Evolutionary conservation across 2,113 vertebrate genomes (phyloP).

Genomic region (Microcebus ravelobensis): DNA sequence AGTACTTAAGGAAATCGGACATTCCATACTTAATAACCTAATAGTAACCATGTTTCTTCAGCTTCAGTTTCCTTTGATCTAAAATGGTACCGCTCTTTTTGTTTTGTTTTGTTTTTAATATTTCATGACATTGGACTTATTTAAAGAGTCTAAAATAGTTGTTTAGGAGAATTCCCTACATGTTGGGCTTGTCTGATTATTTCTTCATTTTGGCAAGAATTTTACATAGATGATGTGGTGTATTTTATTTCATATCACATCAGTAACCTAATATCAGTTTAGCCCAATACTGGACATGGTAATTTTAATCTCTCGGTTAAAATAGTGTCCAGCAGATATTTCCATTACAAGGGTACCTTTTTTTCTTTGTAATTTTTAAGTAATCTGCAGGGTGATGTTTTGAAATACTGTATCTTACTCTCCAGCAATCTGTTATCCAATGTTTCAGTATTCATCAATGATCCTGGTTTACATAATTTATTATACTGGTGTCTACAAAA

Average conservation of each 20-base stretch:
- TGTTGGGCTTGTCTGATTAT: background rate
- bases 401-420: background rate
- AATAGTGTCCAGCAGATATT: background rate
- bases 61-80: background rate
- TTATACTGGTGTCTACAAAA: background rate
- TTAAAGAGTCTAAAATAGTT: background rate
- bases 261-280: background rate
- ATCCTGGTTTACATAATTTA: background rate
- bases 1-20: no score
- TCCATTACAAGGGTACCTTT: background rate
- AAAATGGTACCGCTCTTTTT: background rate
- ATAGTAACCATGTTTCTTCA: background rate
- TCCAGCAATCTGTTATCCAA: background rate
- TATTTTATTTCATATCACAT: background rate
- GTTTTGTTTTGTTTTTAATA: background rate
- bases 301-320: background rate
- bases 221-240: background rate
- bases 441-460: background rate
- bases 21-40: no score
- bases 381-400: background rate
- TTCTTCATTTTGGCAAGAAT: background rate
- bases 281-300: background rate
- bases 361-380: background rate
- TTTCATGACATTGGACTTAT: background rate
- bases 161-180: background rate